Conservation (phyloP, 2,797 vertebrate species). For the Gouania willdenowi region DNA sequence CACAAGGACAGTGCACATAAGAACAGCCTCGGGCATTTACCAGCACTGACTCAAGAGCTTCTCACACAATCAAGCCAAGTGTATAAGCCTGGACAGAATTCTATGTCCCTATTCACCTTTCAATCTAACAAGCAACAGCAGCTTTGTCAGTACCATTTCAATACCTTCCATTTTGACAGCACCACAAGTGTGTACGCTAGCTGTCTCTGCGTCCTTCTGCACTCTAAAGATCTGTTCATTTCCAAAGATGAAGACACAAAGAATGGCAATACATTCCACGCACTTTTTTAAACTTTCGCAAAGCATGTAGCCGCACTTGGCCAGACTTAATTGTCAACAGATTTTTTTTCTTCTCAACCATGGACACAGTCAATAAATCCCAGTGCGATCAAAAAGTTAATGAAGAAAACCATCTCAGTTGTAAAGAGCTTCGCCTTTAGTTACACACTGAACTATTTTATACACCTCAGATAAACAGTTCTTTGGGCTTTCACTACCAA, state of each 20-base stretch:
- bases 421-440: not conserved
- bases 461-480: no score
- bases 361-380: no score
- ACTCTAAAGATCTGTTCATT: conserved; percentile 57
- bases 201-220: conserved; percentile 29
- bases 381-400: conserved; percentile 5
- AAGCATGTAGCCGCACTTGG: no score
- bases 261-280: conserved; percentile 6
- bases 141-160: conserved; percentile 57
- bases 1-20: conserved; percentile 30
- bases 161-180: conserved; percentile 47
- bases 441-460: not conserved
- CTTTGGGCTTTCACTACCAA: no score
- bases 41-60: conserved; percentile 24
- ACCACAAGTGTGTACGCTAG: conserved; percentile 29
- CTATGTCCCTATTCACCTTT: conserved; percentile 39
- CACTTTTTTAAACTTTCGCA: no score
- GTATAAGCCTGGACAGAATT: conserved; percentile 33
- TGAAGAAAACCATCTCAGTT: conserved; percentile 6
- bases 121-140: conserved; percentile 29
- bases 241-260: conserved; percentile 28
- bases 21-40: conserved; percentile 48
- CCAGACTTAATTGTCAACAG: no score
- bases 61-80: conserved; percentile 31
- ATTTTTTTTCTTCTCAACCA: no score